phyloP scores from a whole-genome alignment of 1,140 invertebrate species.

The Nephotettix cincticeps region DNA sequence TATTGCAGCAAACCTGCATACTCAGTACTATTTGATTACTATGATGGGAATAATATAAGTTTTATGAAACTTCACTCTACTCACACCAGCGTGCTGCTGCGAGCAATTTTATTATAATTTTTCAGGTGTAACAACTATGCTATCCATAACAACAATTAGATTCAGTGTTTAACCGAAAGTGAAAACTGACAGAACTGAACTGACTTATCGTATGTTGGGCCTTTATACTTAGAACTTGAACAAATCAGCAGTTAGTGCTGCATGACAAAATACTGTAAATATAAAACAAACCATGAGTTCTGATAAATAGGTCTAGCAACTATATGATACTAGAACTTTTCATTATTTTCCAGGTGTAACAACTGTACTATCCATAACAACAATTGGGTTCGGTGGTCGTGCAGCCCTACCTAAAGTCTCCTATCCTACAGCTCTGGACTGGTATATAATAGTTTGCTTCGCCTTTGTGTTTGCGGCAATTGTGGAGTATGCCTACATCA shows the following conservation, averaged over 20 bases:
- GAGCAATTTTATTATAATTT: slow-evolving; percentile 4
- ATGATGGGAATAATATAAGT: too few species aligned
- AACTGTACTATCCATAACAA: slow-evolving; percentile 59
- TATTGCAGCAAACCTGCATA: too few species aligned
- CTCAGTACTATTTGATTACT: too few species aligned
- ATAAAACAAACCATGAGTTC: too few species aligned
- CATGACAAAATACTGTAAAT: too few species aligned
- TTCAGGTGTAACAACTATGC: slow-evolving; percentile 59
- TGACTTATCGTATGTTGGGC: slow-evolving; percentile 61
- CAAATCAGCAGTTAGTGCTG: too few species aligned
- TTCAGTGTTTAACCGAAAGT: slow-evolving; percentile 58
- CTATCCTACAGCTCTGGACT: slow-evolving; percentile 62
- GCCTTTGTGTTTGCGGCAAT: slow-evolving; percentile 60
- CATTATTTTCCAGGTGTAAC: slow-evolving; percentile 52
- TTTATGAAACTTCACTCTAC: too few species aligned
- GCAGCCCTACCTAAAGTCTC: slow-evolving; percentile 56
- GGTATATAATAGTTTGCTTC: slow-evolving; percentile 60
- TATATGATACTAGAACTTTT: too few species aligned
- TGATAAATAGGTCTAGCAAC: too few species aligned
- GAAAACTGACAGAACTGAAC: slow-evolving; percentile 61
- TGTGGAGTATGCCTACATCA: slow-evolving; percentile 60
- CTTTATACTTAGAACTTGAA: slow-evolving; percentile 61
- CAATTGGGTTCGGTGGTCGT: slow-evolving; percentile 57
- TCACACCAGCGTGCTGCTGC: too few species aligned
- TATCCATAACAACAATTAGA: slow-evolving; percentile 59